Base-by-base conservation (phyloP, 2,888 invertebrate species). In the Lymantria monacha region DNA sequence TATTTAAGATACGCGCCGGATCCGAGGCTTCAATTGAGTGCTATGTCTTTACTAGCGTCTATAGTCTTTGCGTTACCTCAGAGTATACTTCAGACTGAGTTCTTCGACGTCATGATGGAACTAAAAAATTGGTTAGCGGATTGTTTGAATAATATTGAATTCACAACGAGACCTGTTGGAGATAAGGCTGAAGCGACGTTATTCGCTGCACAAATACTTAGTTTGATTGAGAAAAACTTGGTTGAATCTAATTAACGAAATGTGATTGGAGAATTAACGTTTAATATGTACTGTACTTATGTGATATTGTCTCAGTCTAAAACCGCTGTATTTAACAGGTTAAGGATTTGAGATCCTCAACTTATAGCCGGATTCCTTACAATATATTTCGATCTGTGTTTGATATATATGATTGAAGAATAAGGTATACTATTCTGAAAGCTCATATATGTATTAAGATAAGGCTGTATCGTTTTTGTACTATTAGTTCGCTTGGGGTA, bases 1-100 rank as follows among this genome's bases (percentile, higher is more conserved):
- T 93, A 93, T 49, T 81, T 96, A 63, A 87, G 95, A 40, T 95
- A 94, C 67, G 94, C 95, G 37, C 81, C 91, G 0, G 95, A 96
- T 49, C 92, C 94, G 0, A 93, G 93, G 63, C 93, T 97, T 0
- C 92, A 95, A 46, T 81, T 92, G 13, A 93, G 93, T 7, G 93
- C 94, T 0, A 86, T 96, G n/a, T 92, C 94, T 14, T 87, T 96
- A 46, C 80, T 96, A 0, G 95, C 94, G 0, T 89, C 95, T 0
- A 93, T 94, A 0, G 74, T 95, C 0, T 72, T 95, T 3, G 93
- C 92, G 0, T 85, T 95, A 10, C 95, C 96, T 0, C 75, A 88
- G 0, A 80, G 86, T 9, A 79, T 94, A 11, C 67, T 96, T 2
- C 76, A 90, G 1, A 81, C 81, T 0, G 94, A 95, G 48, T 94